phyloP scores from a whole-genome alignment of 2,113 vertebrate genomes.

The Lagopus muta region DNA sequence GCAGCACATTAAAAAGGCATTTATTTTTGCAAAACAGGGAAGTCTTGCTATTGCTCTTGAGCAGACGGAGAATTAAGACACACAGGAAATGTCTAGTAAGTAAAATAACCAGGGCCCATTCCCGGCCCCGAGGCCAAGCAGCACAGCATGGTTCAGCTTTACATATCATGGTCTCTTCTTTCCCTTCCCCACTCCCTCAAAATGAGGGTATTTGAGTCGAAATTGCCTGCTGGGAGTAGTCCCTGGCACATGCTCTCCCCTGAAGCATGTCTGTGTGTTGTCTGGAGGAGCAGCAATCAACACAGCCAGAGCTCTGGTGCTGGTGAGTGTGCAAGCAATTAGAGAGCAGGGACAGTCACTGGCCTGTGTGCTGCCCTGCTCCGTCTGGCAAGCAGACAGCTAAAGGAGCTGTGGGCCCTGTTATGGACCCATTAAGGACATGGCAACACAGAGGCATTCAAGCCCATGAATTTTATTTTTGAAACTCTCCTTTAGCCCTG shows the following conservation, averaged over 20 bases:
- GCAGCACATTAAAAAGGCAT: constrained; percentile 8
- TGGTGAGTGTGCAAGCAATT: not conserved
- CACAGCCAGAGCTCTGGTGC: not conserved
- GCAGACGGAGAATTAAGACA: constrained; percentile 7
- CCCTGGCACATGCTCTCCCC: constrained; percentile 22
- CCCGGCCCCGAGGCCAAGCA: constrained; percentile 12
- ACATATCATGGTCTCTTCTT: constrained; percentile 26
- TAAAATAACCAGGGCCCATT: constrained; percentile 37
- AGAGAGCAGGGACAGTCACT: not conserved
- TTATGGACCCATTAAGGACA: not conserved
- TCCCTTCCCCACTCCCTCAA: constrained; percentile 5
- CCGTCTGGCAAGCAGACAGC: not conserved
- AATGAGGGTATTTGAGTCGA: not conserved
- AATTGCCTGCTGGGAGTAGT: constrained; percentile 38
- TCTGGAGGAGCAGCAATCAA: constrained; percentile 32
- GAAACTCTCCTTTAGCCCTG: not conserved
- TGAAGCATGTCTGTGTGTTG: constrained; percentile 3
- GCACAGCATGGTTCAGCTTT: not conserved
- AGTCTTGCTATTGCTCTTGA: constrained; percentile 11
- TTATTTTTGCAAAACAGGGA: not conserved
- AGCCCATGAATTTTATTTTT: not conserved
- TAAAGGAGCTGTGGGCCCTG: not conserved
- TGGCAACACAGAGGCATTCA: not conserved
- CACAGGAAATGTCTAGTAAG: constrained; percentile 57
- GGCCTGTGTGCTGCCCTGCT: not conserved